These are phyloP conservation scores for Bombus consobrinus DNA, from an alignment of 1,140 invertebrate species.

Conservation along the genomic window DNA sequence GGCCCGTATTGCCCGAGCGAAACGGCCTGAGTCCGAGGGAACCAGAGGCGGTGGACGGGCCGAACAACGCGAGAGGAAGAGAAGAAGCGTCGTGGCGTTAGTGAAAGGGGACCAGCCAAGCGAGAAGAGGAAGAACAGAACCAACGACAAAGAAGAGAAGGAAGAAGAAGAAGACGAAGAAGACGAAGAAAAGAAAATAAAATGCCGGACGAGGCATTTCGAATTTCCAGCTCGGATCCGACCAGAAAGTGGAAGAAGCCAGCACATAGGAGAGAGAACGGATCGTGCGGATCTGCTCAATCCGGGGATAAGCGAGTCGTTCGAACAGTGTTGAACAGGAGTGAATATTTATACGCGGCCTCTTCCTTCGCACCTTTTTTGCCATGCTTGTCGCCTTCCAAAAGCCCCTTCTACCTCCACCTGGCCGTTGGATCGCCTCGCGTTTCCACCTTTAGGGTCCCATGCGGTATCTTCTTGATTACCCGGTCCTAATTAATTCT, in stretches of 20 bases:
- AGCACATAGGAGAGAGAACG: conserved; percentile 21
- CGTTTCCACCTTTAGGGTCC: conserved; percentile 47
- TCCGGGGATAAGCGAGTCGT: conserved; percentile 77
- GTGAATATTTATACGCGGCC: conserved; percentile 79
- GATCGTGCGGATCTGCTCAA: conserved; percentile 67
- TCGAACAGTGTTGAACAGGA: conserved; percentile 78
- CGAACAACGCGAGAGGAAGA: conserved; percentile 9
- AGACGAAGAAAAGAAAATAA: conserved; percentile 54
- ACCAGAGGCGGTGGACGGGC: conserved; percentile 11
- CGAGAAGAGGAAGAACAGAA: neutral
- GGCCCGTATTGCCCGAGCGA: conserved; percentile 56
- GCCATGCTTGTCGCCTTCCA: conserved; percentile 59
- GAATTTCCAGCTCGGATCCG: conserved; percentile 71
- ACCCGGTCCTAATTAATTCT: conserved; percentile 81
- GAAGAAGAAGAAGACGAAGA: conserved; percentile 1
- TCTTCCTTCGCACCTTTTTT: conserved; percentile 77
- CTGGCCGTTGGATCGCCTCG: conserved; percentile 26
- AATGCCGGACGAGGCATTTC: conserved; percentile 67
- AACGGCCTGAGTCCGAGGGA: conserved; percentile 41
- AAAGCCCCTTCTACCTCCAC: neutral
- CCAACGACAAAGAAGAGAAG: neutral
- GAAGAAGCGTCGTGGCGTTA: neutral
- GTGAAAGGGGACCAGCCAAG: conserved; percentile 16
- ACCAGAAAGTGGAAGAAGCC: conserved; percentile 22
- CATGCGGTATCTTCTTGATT: conserved; percentile 80